A percentile compares a stretch with the other conserved stretches of the same genome.
Conservation (phyloP, 2,888 invertebrate genomes). For the Homarus gammarus region DNA sequence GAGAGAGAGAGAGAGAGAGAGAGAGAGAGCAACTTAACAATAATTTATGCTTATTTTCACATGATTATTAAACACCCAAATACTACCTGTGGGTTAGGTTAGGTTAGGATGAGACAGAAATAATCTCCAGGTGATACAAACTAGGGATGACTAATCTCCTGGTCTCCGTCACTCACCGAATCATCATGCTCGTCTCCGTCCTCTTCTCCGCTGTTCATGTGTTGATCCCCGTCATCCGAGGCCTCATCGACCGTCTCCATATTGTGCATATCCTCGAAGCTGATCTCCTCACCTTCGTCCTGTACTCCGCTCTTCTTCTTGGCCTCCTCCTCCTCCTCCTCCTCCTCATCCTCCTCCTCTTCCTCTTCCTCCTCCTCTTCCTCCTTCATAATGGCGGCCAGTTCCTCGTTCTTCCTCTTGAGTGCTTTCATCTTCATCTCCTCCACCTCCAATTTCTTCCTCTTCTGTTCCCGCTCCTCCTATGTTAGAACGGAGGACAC, state of each 20-base stretch:
- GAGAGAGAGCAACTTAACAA: too few species aligned
- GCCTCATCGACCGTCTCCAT: conserved; percentile 60
- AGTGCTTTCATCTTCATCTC: not conserved
- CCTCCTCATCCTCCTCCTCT: conserved; percentile 6
- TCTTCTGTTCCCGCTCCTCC: not conserved
- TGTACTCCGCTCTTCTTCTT: conserved; percentile 2
- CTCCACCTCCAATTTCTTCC: not conserved
- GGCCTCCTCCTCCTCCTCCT: conserved; percentile 11
- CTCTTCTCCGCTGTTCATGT: not conserved
- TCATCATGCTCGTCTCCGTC: not conserved
- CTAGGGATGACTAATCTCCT: not conserved
- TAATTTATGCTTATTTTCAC: too few species aligned
- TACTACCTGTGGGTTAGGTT: not conserved
- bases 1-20: too few species aligned
- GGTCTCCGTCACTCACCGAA: not conserved
- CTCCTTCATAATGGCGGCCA: not conserved
- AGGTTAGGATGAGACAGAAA: not conserved
- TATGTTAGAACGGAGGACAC: not conserved
- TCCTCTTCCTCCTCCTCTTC: not conserved
- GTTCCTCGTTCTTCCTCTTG: not conserved
- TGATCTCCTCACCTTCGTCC: conserved; percentile 15
- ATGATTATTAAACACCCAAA: too few species aligned
- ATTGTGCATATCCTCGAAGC: conserved; percentile 53
- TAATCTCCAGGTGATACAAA: not conserved
- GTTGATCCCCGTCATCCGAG: conserved; percentile 34